A percentile compares a stretch with the other conserved stretches of the same genome.
Evolutionary conservation across 2,797 vertebrate species (phyloP).

Genomic region (Gorsachius magnificus): DNA sequence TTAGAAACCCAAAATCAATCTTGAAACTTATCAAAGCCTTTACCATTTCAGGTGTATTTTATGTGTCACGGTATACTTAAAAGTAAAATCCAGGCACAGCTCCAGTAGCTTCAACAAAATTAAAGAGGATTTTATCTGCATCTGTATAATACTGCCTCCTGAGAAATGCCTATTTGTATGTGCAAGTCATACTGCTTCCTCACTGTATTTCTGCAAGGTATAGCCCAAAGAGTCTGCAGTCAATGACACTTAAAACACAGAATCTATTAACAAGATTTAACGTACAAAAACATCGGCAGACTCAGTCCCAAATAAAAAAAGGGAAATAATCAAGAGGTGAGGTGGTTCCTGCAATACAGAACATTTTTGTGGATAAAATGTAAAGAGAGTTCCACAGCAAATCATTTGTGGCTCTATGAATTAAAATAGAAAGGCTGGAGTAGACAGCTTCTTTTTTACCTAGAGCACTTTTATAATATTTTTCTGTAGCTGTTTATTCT

Average conservation of each 20-base stretch:
- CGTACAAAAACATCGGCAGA: background rate
- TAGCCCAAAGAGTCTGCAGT: background rate
- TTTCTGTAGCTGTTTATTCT: background rate
- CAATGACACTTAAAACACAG: background rate
- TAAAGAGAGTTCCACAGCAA: background rate
- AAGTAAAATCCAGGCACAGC: background rate
- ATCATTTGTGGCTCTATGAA: background rate
- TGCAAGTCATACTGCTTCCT: background rate
- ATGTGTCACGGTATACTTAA: background rate
- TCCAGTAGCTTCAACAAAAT: background rate
- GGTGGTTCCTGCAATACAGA: background rate
- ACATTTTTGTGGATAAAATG: background rate
- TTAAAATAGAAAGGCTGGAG: background rate
- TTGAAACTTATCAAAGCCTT: background rate
- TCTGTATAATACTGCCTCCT: background rate
- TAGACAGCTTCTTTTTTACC: background rate
- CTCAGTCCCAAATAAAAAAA: background rate
- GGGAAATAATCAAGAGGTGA: background rate
- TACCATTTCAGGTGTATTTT: background rate
- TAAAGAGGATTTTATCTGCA: background rate
- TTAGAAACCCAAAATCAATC: background rate
- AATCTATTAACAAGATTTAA: background rate
- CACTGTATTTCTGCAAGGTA: background rate
- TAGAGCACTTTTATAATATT: background rate
- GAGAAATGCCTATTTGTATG: background rate